Evolutionary conservation across 2,113 vertebrate genomes (phyloP), one percentile per base, ranked within the genome.

Genomic region (Ailuropoda melanoleuca): DNA sequence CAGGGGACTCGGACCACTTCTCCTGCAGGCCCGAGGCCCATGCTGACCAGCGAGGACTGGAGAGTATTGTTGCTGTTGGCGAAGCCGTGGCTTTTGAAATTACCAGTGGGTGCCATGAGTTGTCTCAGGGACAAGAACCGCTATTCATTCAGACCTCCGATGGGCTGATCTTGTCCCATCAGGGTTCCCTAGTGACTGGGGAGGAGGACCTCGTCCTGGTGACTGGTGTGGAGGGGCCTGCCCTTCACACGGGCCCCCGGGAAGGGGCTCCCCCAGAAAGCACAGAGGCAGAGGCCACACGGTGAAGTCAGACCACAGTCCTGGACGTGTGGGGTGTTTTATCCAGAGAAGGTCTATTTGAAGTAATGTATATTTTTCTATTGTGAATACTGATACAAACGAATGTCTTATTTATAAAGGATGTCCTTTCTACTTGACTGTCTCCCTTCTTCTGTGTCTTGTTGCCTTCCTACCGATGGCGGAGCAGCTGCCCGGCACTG

Each of bases 101-200:
- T 56, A 48, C 98, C 43, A 91, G 95, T 6, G 95, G 97, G 80
- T 98, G 97, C 91, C 98, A 98, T 56, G 98, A 98, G 89, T 87
- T 98, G 81, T 96, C 98, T 98, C 98, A 97, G 97, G 98, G 97
- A 96, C 97, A 97, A 0, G 98, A 99, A 94, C 98, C 99, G 95
- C 98, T 99, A 90, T 99, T 99, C 91, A 99, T 99, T 97, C 99
- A 99, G 97, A 99, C 99, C 9, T 98, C 99, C 15, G 98, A 98
- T 0, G 98, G 98, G 81, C 96, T 99, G 39, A 98, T 99, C 10
- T 98, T 99, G 95, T 98, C 99, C 96, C 98, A 98, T 46, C 96
- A 98, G 13, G 98, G 98, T 13, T 90, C 98, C n/a, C 55, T 98
- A 2, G 98, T 98, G 91, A 98, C 99, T 56, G 97, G 89, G 96